Evolutionary conservation across 2,797 vertebrate genomes (phyloP).

Genomic region (Manis pentadactyla): DNA sequence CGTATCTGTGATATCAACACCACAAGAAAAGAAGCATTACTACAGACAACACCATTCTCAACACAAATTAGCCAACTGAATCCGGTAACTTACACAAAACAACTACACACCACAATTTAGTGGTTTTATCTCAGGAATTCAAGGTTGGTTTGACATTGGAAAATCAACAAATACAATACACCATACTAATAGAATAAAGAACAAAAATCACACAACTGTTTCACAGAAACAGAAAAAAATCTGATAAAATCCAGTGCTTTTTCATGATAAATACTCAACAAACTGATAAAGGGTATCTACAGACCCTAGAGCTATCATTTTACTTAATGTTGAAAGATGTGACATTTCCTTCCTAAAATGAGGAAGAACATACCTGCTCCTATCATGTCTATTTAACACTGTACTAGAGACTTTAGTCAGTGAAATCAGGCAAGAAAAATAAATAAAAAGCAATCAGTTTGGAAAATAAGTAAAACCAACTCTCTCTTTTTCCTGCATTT

Average conservation of each 20-base stretch:
- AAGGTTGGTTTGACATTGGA: no score
- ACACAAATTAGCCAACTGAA: background rate
- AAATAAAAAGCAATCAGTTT: background rate
- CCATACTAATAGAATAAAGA: no score
- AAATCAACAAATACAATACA: no score
- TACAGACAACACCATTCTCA: background rate
- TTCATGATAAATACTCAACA: no score
- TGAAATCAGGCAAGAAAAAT: background rate
- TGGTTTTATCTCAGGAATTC: background rate
- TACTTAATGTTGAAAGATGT: no score
- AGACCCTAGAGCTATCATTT: no score
- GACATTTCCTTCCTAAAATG: no score
- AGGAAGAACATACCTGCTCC: background rate
- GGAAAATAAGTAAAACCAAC: background rate
- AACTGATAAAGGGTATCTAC: no score
- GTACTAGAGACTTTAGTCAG: background rate
- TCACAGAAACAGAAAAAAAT: no score
- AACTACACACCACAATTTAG: background rate
- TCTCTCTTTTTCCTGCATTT: background rate
- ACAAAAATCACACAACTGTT: no score
- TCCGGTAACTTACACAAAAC: background rate
- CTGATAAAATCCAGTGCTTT: no score
- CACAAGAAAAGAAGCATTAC: background rate
- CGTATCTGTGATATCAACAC: no score
- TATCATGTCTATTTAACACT: background rate